These are phyloP conservation scores for Muscina levida DNA, from an alignment of 2,888 invertebrate species.

Conservation along the genomic window DNA sequence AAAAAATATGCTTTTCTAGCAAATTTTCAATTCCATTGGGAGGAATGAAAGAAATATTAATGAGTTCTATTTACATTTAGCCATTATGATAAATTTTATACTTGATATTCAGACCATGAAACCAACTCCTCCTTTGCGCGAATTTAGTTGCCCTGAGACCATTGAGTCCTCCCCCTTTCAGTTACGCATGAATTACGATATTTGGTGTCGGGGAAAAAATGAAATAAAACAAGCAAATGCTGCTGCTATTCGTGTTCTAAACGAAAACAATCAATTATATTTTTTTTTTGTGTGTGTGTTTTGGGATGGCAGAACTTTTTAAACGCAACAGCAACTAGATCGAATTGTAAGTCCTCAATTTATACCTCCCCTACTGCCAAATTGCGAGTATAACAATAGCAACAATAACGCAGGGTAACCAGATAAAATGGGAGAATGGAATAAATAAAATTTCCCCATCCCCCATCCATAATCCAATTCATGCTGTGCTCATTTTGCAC, in stretches of 20 bases:
- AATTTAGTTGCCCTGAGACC: background rate
- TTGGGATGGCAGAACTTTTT: background rate
- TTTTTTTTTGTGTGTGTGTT: slow-evolving; percentile 3
- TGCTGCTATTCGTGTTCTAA: slow-evolving; percentile 9
- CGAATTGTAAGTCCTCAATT: slow-evolving; percentile 3
- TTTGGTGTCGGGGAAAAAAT: background rate
- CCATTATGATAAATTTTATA: slow-evolving; percentile 11
- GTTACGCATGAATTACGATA: slow-evolving; percentile 32
- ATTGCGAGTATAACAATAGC: background rate
- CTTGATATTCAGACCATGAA: slow-evolving; percentile 30
- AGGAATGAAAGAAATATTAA: background rate
- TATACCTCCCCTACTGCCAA: background rate
- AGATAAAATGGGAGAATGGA: too few relatives aligned
- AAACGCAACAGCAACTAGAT: slow-evolving; percentile 1
- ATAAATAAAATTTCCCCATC: background rate
- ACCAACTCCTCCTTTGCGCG: slow-evolving; percentile 10
- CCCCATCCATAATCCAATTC: slow-evolving; percentile 41
- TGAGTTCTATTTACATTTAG: slow-evolving; percentile 14
- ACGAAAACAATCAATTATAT: slow-evolving; percentile 38
- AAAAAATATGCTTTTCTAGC: background rate
- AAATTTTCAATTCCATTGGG: background rate
- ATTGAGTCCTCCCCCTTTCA: slow-evolving; percentile 12
- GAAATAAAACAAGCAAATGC: background rate
- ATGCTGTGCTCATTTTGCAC: slow-evolving; percentile 65
- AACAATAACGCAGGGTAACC: background rate